Base-by-base conservation (phyloP, 2,113 vertebrate species). In the Vidua macroura region DNA sequence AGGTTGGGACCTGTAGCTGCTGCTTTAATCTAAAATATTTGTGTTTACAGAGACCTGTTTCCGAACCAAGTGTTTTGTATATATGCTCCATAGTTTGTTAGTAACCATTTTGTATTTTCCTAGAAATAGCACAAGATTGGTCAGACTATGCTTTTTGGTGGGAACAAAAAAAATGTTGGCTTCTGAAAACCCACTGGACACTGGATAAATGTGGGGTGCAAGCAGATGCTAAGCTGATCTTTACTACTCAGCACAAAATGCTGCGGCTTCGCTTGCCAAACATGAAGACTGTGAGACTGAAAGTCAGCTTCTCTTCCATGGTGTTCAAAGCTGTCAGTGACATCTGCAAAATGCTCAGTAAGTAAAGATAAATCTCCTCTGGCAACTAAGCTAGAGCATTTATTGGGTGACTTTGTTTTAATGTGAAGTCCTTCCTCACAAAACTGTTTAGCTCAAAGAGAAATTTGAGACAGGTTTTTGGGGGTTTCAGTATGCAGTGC, bases 141-240 rank as follows among this genome's bases (percentile, higher is more conserved):
- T 99, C 99, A 22, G 99, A 99, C 94, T 99, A 99, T 79, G 99
- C 98, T 33, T 97, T 99, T 86, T 99, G 99, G 99, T 99, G 99
- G 99, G 98, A 99, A 56, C 98, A 99, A 82, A 99, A 98, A 70
- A 98, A 98, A 27, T 98, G 98, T 84, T 99, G 99, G 99, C 98
- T 99, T 88, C 97, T 99, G 72, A 99, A 98, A 97, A 99, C 99
- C 4, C 99, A 99, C 96, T 99, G 99, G 99, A 99, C 99, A 2
- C 96, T 99, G 87, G 99, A 99, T 96, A 99, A 99, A 92, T 99
- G 96, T 1, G 99, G 99, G 12, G 98, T 99, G 39, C 98, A 99
- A 97, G 98, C 99, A 18, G 98, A 99, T 35, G 99, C 99, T n/a
- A 98, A 97, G 80, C 98, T 99, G 46, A 82, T 98, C 86, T 99